Percentiles rank a stretch among this genome's conserved stretches.
Evolutionary conservation across 2,888 invertebrate genomes (phyloP).

Genomic region (Cremastinae sp.): DNA sequence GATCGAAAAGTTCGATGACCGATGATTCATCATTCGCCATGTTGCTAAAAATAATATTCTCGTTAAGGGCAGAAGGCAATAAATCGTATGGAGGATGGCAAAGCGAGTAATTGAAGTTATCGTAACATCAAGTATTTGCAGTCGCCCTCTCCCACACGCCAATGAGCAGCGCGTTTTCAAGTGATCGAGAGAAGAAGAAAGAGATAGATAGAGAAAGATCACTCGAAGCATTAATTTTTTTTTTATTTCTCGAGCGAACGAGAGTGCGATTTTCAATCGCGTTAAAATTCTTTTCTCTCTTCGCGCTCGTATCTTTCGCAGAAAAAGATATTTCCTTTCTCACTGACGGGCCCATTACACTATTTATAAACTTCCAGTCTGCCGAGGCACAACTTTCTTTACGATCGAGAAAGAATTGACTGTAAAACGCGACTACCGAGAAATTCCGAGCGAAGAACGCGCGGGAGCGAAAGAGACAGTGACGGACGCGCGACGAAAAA

Average conservation of each 20-base stretch:
- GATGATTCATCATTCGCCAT: slow-evolving; percentile 21
- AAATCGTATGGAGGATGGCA: slow-evolving; percentile 1
- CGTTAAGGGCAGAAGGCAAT: slow-evolving; percentile 16
- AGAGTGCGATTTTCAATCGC: slow-evolving; percentile 29
- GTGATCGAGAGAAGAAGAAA: slow-evolving; percentile 10
- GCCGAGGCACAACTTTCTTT: slow-evolving; percentile 17
- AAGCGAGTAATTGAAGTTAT: background rate
- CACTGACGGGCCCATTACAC: slow-evolving; percentile 27
- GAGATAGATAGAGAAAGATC: slow-evolving; percentile 16
- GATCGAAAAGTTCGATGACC: slow-evolving; percentile 29
- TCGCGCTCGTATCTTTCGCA: slow-evolving; percentile 3
- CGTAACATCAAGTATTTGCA: background rate
- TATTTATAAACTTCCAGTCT: slow-evolving; percentile 51
- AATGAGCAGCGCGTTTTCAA: background rate
- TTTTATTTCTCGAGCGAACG: slow-evolving; percentile 5
- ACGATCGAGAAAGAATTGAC: slow-evolving; percentile 17
- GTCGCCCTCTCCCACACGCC: background rate
- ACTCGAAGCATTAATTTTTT: background rate
- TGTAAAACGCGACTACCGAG: slow-evolving; percentile 20
- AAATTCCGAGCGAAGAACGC: slow-evolving; percentile 2
- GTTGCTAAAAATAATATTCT: slow-evolving; percentile 25
- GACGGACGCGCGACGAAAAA: background rate
- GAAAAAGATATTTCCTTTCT: slow-evolving; percentile 43
- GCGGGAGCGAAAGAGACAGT: slow-evolving; percentile 2
- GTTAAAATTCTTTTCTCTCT: slow-evolving; percentile 8